phyloP scores from a whole-genome alignment of 2,888 invertebrate genomes.

The Eretmocerus hayati region DNA sequence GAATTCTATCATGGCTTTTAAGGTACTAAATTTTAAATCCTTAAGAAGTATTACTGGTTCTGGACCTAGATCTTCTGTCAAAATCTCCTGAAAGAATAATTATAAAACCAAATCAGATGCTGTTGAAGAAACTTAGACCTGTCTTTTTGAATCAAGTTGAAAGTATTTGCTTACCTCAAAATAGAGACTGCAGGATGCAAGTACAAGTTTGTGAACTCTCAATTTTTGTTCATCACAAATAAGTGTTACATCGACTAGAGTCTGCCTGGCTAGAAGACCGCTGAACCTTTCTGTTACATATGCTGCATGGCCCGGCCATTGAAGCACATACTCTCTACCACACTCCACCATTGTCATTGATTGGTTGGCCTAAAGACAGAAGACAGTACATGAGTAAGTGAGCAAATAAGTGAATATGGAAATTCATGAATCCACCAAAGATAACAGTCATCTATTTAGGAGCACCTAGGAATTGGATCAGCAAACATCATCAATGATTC shows the following conservation, averaged over 20 bases:
- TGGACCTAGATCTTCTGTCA: conserved; percentile 47
- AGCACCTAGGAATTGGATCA: too few species aligned
- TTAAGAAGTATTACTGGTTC: conserved; percentile 51
- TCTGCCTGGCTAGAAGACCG: conserved; percentile 64
- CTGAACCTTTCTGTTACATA: conserved; percentile 64
- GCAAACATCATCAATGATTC: too few species aligned
- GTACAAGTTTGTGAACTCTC: conserved; percentile 66
- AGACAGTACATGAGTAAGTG: too few species aligned
- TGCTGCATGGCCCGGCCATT: conserved; percentile 64
- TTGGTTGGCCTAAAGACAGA: background rate
- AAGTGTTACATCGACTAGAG: conserved; percentile 66
- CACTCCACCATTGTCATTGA: conserved; percentile 35
- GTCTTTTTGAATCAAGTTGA: background rate
- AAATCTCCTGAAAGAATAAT: conserved; percentile 39
- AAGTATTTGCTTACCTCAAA: conserved; percentile 54
- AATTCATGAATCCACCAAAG: too few species aligned
- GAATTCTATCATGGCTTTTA: conserved; percentile 67
- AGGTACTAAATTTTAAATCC: conserved; percentile 63
- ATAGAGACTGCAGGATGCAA: conserved; percentile 66
- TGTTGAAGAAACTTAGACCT: background rate
- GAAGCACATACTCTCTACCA: conserved; percentile 51
- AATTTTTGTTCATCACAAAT: conserved; percentile 69
- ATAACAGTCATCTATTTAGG: too few species aligned
- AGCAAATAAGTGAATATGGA: too few species aligned
- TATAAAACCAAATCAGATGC: background rate